Percentiles rank a stretch among this genome's conserved stretches.
Evolutionary conservation across 2,797 vertebrate species (phyloP).

Genomic region (Scolopax rusticola): DNA sequence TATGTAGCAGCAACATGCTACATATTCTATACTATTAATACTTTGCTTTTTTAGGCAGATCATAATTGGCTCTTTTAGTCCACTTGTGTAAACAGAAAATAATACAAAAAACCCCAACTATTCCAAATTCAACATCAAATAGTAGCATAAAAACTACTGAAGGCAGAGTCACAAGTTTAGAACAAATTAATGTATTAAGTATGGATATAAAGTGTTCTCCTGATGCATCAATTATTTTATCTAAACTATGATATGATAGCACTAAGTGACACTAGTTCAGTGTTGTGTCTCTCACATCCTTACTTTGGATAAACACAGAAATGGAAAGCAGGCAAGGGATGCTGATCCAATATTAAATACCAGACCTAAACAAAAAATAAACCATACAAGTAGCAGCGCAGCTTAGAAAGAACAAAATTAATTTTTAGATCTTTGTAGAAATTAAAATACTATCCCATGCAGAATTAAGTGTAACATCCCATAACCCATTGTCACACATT

Average conservation of each 20-base stretch:
- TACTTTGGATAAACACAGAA: background rate
- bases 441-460: background rate
- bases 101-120: background rate
- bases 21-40: background rate
- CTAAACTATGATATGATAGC: background rate
- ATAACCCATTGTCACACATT: background rate
- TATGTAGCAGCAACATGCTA: background rate
- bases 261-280: background rate
- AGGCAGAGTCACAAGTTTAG: background rate
- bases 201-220: background rate
- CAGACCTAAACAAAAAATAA: background rate
- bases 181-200: background rate
- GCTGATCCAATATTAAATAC: background rate
- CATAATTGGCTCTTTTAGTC: background rate
- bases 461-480: background rate
- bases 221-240: background rate
- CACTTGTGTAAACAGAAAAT: background rate
- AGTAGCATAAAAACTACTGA: background rate
- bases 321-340: background rate
- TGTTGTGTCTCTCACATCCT: background rate
- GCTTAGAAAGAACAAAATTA: background rate
- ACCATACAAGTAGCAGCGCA: background rate
- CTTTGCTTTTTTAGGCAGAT: background rate
- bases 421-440: background rate
- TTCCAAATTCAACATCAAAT: background rate